Evolutionary conservation across 2,888 invertebrate species (phyloP).

Genomic region (Coleophora flavipennella): DNA sequence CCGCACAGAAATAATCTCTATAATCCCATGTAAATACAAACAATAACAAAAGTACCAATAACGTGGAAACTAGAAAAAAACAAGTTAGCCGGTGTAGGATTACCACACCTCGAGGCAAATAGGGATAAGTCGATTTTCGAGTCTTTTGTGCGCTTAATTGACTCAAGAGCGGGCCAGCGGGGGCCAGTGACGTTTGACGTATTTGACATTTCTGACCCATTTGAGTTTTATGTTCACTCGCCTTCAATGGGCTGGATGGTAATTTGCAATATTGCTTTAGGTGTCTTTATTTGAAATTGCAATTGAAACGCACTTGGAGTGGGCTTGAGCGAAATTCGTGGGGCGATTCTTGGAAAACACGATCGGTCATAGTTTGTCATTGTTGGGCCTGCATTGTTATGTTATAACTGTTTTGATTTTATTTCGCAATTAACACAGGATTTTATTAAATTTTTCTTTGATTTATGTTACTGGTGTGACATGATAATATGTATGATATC

Average conservation of each 20-base stretch:
- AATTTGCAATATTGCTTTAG: conserved; percentile 20
- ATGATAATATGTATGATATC: too few relatives aligned
- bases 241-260: conserved; percentile 20
- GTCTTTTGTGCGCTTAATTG: conserved; percentile 44
- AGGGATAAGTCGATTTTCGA: conserved; percentile 31
- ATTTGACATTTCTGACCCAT: conserved; percentile 4
- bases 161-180: conserved; percentile 37
- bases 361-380: too few relatives aligned
- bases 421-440: background rate
- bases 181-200: conserved; percentile 24
- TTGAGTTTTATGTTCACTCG: conserved; percentile 18
- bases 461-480: too few relatives aligned
- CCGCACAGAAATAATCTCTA: background rate
- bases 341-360: conserved; percentile 2
- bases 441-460: too few relatives aligned
- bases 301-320: conserved; percentile 5
- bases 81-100: conserved; percentile 19
- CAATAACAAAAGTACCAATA: conserved; percentile 2
- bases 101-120: conserved; percentile 41
- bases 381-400: too few relatives aligned
- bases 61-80: conserved; percentile 4
- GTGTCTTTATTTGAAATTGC: background rate
- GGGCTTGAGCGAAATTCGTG: conserved; percentile 5
- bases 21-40: conserved; percentile 5
- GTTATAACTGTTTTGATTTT: background rate